Conservation (phyloP, 23 tunicate genomes). For the Phallusia fumigata region DNA sequence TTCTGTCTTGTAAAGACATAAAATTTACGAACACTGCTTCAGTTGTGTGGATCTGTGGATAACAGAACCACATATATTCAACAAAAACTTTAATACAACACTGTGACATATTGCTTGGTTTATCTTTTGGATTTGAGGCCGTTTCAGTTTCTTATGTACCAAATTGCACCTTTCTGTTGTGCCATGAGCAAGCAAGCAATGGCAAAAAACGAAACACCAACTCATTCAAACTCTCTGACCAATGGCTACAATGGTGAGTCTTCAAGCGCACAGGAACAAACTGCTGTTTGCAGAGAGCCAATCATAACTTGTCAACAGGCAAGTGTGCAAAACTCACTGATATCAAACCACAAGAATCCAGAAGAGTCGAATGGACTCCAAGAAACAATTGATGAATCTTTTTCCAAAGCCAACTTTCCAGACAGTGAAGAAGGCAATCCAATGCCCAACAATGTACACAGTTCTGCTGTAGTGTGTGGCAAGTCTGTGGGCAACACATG, state of each 20-base stretch:
- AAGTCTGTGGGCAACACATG: constrained; percentile 4
- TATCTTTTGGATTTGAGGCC: background rate
- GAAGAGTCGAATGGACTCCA: background rate
- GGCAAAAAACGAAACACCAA: constrained; percentile 47
- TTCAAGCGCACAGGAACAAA: background rate
- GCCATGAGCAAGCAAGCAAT: constrained; percentile 38
- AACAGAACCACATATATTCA: background rate
- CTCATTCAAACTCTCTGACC: background rate
- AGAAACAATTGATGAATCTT: background rate
- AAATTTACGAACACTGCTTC: background rate
- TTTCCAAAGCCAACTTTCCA: constrained; percentile 1
- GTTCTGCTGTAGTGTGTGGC: background rate
- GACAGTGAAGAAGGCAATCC: constrained; percentile 11
- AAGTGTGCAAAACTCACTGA: background rate
- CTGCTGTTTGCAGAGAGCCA: constrained; percentile 29
- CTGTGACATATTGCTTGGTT: constrained; percentile 17
- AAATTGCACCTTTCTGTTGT: constrained; percentile 35
- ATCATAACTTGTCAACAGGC: background rate
- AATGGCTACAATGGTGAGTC: constrained; percentile 12
- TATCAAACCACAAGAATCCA: background rate
- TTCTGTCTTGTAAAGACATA: constrained; percentile 5
- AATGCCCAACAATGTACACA: constrained; percentile 11
- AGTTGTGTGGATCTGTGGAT: constrained; percentile 26
- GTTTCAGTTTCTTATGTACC: constrained; percentile 8
- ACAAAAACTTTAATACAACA: constrained; percentile 8